These are phyloP conservation scores for Sarcophilus harrisii DNA, from an alignment of 2,797 vertebrate species.

Conservation along the genomic window DNA sequence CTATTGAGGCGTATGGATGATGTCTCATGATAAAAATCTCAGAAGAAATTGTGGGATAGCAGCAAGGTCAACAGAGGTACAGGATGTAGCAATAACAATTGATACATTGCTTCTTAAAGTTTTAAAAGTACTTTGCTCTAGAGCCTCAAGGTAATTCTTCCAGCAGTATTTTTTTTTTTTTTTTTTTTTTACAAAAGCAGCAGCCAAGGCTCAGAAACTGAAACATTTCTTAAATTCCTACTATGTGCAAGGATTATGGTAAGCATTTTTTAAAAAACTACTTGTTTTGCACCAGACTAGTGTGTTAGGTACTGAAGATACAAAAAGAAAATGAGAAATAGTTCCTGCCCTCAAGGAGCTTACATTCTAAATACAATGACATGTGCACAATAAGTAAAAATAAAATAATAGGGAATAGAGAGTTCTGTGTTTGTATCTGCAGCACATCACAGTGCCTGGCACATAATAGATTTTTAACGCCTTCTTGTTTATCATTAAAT, in stretches of 20 bases:
- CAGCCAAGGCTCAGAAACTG: not conserved
- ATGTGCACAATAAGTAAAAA: not conserved
- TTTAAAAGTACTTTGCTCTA: not conserved
- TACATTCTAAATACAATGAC: not conserved
- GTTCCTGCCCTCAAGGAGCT: not conserved
- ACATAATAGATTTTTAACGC: not conserved
- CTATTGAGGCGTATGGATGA: rapidly evolving
- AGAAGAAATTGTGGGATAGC: not conserved
- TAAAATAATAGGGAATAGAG: not conserved
- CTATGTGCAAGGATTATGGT: not conserved
- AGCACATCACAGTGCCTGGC: not conserved
- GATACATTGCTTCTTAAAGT: not conserved
- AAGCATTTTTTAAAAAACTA: not conserved
- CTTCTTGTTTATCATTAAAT: not conserved
- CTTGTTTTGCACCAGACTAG: not conserved
- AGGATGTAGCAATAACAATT: not conserved
- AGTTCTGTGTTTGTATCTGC: not conserved
- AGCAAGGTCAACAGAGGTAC: not conserved
- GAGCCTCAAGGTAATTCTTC: not conserved
- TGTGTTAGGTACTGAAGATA: not conserved
- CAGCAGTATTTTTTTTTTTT: no score
- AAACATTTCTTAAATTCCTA: not conserved
- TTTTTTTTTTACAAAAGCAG: not conserved
- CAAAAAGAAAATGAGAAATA: not conserved
- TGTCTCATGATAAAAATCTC: not conserved